phyloP scores from a whole-genome alignment of 2,888 invertebrate genomes.

The Drosophila setosimentum region DNA sequence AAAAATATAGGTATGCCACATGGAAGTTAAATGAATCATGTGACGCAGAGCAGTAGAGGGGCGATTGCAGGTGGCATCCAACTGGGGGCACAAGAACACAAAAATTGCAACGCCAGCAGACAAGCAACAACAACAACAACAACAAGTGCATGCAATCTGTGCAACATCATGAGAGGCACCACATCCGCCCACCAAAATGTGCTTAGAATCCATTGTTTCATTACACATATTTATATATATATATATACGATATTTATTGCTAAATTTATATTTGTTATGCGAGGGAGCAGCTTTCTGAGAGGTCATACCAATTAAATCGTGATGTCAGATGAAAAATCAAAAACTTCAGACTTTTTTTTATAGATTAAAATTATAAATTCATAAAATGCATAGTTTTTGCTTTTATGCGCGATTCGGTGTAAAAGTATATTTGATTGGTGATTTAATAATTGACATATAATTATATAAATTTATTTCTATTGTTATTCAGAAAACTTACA shows the following conservation, averaged over 20 bases:
- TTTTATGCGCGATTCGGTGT: constrained; percentile 16
- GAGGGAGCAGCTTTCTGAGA: constrained; percentile 48
- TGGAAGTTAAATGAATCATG: constrained; percentile 53
- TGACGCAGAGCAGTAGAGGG: background rate
- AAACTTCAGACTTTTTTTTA: constrained; percentile 26
- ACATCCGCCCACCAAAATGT: constrained; percentile 70
- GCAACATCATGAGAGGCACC: constrained; percentile 58
- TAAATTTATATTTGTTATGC: constrained; percentile 36
- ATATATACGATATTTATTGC: constrained; percentile 29
- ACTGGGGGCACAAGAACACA: constrained; percentile 30
- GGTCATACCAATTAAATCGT: constrained; percentile 73
- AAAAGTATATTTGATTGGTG: constrained; percentile 7
- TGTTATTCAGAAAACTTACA: background rate
- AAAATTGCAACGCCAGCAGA: constrained; percentile 25
- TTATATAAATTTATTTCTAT: constrained; percentile 9
- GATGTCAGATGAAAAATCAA: constrained; percentile 54
- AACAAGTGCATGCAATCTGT: constrained; percentile 37
- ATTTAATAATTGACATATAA: constrained; percentile 7
- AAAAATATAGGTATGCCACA: constrained; percentile 45
- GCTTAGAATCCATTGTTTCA: constrained; percentile 59
- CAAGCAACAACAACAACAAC: constrained; percentile 19
- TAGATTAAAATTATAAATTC: constrained; percentile 26
- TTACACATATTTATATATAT: constrained; percentile 21
- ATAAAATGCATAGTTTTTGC: constrained; percentile 27
- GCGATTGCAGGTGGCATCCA: constrained; percentile 16